Evolutionary conservation across 2,113 vertebrate genomes (phyloP).

Genomic region (Lethenteron camtschaticum): DNA sequence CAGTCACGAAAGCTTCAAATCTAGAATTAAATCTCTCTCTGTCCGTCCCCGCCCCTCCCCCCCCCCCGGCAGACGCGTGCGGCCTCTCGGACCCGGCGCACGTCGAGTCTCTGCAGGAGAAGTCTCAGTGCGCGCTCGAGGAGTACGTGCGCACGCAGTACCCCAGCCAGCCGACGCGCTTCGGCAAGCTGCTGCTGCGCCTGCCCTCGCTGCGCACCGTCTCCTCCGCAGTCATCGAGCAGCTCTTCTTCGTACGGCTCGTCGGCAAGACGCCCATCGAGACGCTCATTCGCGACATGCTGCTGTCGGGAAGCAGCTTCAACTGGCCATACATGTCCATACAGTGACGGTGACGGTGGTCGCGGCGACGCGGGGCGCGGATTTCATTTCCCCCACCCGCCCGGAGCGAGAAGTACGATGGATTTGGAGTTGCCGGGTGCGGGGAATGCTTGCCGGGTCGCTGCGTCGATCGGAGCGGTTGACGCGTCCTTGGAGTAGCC

Average conservation of each 20-base stretch:
- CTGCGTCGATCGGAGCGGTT: too few species aligned
- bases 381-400: too few species aligned
- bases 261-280: slow-evolving; percentile 64
- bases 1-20: too few species aligned
- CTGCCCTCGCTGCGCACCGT: slow-evolving; percentile 49
- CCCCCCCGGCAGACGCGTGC: slow-evolving; percentile 28
- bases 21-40: too few species aligned
- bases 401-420: too few species aligned
- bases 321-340: slow-evolving; percentile 54
- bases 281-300: slow-evolving; percentile 55
- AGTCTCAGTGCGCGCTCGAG: slow-evolving; percentile 52
- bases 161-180: slow-evolving; percentile 45
- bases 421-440: too few species aligned
- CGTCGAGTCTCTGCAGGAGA: slow-evolving; percentile 53
- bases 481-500: too few species aligned
- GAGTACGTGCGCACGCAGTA: slow-evolving; percentile 53
- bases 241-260: slow-evolving; percentile 53
- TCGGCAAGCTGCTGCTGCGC: slow-evolving; percentile 46
- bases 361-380: background rate
- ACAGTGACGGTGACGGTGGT: slow-evolving; percentile 22
- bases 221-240: slow-evolving; percentile 50
- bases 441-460: too few species aligned
- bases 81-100: slow-evolving; percentile 44
- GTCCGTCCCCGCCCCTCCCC: background rate
- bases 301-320: slow-evolving; percentile 48